Evolutionary conservation across 1,140 invertebrate species (phyloP), one percentile per base, ranked within the genome.

Genomic region (Ctenoplectra terminalis): DNA sequence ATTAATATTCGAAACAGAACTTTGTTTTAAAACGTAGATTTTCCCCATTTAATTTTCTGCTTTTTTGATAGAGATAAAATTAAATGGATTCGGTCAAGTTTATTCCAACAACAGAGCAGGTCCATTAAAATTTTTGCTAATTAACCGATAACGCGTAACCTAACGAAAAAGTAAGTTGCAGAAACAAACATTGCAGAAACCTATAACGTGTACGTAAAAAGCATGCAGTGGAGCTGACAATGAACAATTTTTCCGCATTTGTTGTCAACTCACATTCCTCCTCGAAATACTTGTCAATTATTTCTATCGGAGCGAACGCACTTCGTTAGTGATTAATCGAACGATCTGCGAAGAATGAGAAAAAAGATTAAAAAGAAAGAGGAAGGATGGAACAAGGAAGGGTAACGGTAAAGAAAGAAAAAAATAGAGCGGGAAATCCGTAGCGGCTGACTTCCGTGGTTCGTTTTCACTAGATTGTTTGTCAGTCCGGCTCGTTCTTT

Each of bases 391-490:
- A 46, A 15, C 31, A 29, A 61, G 50, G 48, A 60, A 26, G 52
- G 37, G 29, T 17, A 31, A 54, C 11, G 5, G n/a, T 1, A 26
- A 56, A 72, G 63, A 31, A 23, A 69, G 48, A 23, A 54, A 29
- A 46, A 23, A 40, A 52, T 29, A 43, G 63, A 52, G 34, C 54
- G 46, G 46, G 58, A 81, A 86, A 76, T 71, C 50, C 54, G 67
- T 61, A 31, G 31, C 82, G 58, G 37, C 86, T 66, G 75, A 76
- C 79, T 80, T 80, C 66, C 64, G 83, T 48, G 87, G 83, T 80
- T 87, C 86, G 80, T 87, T 87, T 87, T 87, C 87, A 82, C 74
- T 80, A 81, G 79, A 87, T 87, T 88, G 86, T 88, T 84, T 87
- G 85, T 80, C 77, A 50, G 78, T 77, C 50, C 66, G 34, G 74